Conservation (phyloP, 2,113 vertebrate species). For the Scalopus aquaticus region DNA sequence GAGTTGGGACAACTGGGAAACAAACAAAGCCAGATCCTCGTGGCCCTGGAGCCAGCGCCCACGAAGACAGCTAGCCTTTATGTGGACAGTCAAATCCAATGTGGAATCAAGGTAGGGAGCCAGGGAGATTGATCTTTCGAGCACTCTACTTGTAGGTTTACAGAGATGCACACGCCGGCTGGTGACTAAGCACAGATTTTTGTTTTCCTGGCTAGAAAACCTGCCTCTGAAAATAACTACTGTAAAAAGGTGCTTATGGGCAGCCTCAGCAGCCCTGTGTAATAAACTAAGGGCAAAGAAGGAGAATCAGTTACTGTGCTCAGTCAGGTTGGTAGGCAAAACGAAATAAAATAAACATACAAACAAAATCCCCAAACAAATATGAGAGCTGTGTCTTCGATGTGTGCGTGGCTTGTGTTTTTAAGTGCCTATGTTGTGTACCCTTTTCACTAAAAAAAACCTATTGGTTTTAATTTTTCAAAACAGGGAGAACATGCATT, state of each 20-base stretch:
- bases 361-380: neutral
- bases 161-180: neutral
- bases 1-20: neutral
- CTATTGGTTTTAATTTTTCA: neutral
- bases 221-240: neutral
- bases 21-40: neutral
- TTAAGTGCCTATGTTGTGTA: neutral
- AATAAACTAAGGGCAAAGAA: neutral
- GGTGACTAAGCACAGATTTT: neutral
- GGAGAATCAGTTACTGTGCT: accelerated
- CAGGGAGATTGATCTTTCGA: accelerated
- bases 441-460: neutral
- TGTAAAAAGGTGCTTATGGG: neutral
- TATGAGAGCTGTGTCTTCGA: neutral
- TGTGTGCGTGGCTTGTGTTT: neutral
- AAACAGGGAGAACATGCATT: neutral
- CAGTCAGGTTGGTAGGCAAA: neutral
- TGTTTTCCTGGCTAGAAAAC: neutral
- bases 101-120: neutral
- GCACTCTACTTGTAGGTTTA: neutral
- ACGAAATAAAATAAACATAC: neutral
- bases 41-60: accelerated
- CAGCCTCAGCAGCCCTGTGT: neutral
- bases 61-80: neutral
- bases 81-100: neutral